Conservation (phyloP, 2,888 invertebrate species). For the Gordius sp. region DNA sequence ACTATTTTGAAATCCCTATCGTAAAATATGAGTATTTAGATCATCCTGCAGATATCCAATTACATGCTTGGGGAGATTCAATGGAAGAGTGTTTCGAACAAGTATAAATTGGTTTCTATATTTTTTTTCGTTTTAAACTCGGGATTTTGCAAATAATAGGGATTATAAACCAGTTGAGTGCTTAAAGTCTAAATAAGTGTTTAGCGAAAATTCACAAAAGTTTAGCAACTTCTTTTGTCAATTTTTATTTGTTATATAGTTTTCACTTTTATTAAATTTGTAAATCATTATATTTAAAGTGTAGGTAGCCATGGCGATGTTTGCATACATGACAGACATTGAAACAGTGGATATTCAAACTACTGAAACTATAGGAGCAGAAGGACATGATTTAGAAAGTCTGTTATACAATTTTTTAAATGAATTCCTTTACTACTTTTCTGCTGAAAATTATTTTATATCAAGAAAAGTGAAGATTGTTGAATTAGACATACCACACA, state of each 20-base stretch:
- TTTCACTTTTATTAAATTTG: not conserved
- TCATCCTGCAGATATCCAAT: slow-evolving; percentile 93
- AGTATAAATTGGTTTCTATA: slow-evolving; percentile 20
- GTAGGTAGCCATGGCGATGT: slow-evolving; percentile 66
- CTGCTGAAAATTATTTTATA: slow-evolving; percentile 62
- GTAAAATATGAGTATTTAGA: slow-evolving; percentile 37
- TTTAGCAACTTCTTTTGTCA: no score
- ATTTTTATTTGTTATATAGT: not conserved
- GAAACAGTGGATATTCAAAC: slow-evolving; percentile 42
- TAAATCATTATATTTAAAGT: no score
- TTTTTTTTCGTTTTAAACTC: no score
- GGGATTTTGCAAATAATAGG: no score
- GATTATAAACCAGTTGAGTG: no score
- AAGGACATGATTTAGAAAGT: slow-evolving; percentile 57
- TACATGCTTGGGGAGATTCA: slow-evolving; percentile 69
- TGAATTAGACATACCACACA: no score
- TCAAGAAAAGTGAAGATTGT: slow-evolving; percentile 27
- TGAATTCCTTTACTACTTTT: slow-evolving; percentile 68
- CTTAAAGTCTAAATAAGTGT: no score
- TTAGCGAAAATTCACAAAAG: no score
- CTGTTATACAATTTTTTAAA: slow-evolving; percentile 72
- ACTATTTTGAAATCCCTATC: slow-evolving; percentile 18
- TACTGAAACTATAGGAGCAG: slow-evolving; percentile 53
- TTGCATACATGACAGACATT: slow-evolving; percentile 61
- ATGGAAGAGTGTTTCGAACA: slow-evolving; percentile 73